These are phyloP conservation scores for Halocynthia aurantium DNA, from an alignment of 23 tunicate genomes.

Conservation along the genomic window DNA sequence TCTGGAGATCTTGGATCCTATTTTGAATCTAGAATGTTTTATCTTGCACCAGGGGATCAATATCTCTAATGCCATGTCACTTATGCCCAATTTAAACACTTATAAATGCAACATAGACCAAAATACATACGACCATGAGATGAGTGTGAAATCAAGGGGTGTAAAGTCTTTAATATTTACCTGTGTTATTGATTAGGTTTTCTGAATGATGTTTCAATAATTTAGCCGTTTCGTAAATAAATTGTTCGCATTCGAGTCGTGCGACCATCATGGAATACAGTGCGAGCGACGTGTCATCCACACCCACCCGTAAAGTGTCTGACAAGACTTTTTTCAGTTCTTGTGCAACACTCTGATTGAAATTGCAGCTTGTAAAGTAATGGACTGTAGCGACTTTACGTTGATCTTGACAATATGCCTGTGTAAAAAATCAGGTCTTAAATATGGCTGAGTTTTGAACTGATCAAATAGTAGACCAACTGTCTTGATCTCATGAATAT, in stretches of 20 bases:
- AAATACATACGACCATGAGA: too few relatives aligned
- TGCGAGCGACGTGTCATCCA: conserved; percentile 36
- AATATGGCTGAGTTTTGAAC: neutral
- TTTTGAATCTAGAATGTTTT: too few relatives aligned
- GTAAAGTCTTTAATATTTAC: conserved; percentile 8
- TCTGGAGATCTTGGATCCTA: too few relatives aligned
- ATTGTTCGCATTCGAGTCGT: conserved; percentile 61
- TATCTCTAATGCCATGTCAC: too few relatives aligned
- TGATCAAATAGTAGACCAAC: conserved; percentile 3
- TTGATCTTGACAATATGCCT: conserved; percentile 76
- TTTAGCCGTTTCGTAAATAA: conserved; percentile 31
- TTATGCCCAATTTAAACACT: too few relatives aligned
- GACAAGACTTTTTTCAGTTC: conserved; percentile 22
- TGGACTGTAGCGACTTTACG: conserved; percentile 58
- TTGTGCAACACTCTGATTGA: conserved; percentile 28
- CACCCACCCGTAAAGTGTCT: conserved; percentile 44
- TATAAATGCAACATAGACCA: too few relatives aligned
- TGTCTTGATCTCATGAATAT: neutral
- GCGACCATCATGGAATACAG: conserved; percentile 46
- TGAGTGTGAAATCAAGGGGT: too few relatives aligned
- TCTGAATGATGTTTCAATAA: conserved; percentile 27
- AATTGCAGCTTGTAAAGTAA: conserved; percentile 31
- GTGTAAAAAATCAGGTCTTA: neutral
- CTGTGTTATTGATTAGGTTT: conserved; percentile 29
- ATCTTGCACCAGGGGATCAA: too few relatives aligned